Percentiles rank a stretch among this genome's conserved stretches.
Conservation (phyloP, 1,140 invertebrate species). For the Nebria ingens region DNA sequence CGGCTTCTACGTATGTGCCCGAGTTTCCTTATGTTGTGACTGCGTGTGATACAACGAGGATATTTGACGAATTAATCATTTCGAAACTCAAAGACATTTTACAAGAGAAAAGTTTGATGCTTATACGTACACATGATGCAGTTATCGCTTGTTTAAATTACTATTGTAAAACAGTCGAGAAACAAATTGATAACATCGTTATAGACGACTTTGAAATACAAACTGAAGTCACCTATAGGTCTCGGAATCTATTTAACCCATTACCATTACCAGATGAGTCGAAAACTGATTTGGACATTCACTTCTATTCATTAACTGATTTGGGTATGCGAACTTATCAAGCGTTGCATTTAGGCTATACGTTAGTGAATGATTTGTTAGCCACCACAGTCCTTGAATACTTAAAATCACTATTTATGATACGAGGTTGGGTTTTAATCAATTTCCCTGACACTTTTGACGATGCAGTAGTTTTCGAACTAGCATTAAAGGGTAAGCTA, state of each 20-base stretch:
- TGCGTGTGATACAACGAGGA: slow-evolving; percentile 39
- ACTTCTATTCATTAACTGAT: slow-evolving; percentile 36
- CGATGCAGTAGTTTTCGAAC: slow-evolving; percentile 45
- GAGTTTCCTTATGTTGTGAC: slow-evolving; percentile 33
- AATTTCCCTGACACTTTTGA: slow-evolving; percentile 47
- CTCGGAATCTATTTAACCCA: slow-evolving; percentile 20
- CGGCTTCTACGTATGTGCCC: slow-evolving; percentile 28
- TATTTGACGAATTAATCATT: slow-evolving; percentile 35
- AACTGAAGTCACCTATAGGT: slow-evolving; percentile 6
- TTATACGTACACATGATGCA: slow-evolving; percentile 41
- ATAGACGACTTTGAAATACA: no score
- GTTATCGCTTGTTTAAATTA: slow-evolving; percentile 47
- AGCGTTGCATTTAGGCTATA: slow-evolving; percentile 38
- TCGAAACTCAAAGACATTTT: slow-evolving; percentile 35
- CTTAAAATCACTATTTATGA: slow-evolving; percentile 37
- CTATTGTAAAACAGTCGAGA: no score
- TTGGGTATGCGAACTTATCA: slow-evolving; percentile 45
- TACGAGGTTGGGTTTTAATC: slow-evolving; percentile 47
- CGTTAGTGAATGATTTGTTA: slow-evolving; percentile 41
- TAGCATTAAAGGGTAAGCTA: slow-evolving; percentile 22
- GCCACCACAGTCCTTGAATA: slow-evolving; percentile 47
- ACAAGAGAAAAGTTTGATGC: slow-evolving; percentile 34
- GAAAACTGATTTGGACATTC: slow-evolving; percentile 39
- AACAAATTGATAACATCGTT: no score
- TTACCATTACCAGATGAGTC: slow-evolving; percentile 28